Base-by-base conservation (phyloP, 2,113 vertebrate genomes). In the Anser cygnoides region DNA sequence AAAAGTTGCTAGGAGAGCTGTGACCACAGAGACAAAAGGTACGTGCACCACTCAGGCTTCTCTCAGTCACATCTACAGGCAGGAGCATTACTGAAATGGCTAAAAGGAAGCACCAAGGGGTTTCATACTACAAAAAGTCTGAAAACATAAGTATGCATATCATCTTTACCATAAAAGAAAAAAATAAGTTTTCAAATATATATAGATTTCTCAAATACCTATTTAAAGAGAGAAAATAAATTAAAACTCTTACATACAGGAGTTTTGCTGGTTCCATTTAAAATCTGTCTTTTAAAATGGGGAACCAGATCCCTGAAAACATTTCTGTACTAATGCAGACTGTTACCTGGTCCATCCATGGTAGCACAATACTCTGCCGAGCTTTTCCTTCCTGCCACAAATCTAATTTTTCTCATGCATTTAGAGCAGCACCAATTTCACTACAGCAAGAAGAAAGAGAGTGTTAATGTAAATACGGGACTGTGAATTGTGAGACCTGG, bases 381-480 rank as follows among this genome's bases (percentile, higher is more conserved):
- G 55, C 77, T 90, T 80, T 55, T 66, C 54, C 59, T 72, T 62
- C 71, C n/a, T 70, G 62, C n/a, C 67, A 90, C 71, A 87, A 70
- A 49, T 57, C 39, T 89, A 37, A 3, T 71, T 79, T 87, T 72
- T 17, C 39, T 84, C 61, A 37, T 76, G 43, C 58, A 43, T 84
- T 91, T 83, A 75, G 8, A 95, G 77, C 76, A 72, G 92, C 70
- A 78, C 33, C 58, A 29, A 9, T 88, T 90, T 63, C 75, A 33
- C 58, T 31, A 8, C 18, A 44, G 61, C 21, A 61, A 71, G n/a
- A 85, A 71, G 46, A 75, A 73, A 16, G 28, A 49, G 29, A 78
- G 52, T 19, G 10, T 70, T 83, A 88, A 80, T 77, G 65, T 65
- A 94, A 96, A 90, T 37, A 66, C 0, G 8, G 54, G 16, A 35